Evolutionary conservation across 2,797 vertebrate genomes (phyloP).

Genomic region (Pantherophis alleghaniensis): DNA sequence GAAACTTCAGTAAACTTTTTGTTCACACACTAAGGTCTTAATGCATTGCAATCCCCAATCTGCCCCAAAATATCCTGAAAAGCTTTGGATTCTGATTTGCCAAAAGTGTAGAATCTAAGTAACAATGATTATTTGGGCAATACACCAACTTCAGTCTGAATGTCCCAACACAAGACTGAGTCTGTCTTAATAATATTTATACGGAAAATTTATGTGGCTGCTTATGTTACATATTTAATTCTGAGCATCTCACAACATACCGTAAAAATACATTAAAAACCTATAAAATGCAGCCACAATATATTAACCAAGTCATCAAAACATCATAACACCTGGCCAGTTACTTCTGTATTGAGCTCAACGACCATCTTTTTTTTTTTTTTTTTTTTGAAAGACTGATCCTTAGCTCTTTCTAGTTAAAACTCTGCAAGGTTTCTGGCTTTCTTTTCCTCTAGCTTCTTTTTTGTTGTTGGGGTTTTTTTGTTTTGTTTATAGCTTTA

Average conservation of each 20-base stretch:
- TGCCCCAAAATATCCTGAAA: neutral
- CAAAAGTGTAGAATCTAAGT: neutral
- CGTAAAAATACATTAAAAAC: neutral
- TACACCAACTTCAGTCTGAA: neutral
- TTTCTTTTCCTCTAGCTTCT: neutral
- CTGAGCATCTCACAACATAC: neutral
- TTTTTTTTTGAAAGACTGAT: neutral
- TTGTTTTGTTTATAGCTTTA: neutral
- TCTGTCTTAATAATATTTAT: neutral
- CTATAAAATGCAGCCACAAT: neutral
- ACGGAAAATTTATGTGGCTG: neutral
- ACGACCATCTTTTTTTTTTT: neutral
- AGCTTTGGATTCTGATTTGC: neutral
- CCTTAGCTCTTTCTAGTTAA: neutral
- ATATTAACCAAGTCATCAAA: neutral
- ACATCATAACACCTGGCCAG: neutral
- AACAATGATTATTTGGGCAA: neutral
- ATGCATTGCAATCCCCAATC: neutral
- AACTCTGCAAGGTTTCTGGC: neutral
- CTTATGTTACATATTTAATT: neutral
- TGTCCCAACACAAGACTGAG: neutral
- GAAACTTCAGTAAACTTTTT: neutral
- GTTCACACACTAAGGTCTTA: neutral
- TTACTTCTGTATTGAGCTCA: neutral
- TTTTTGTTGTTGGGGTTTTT: neutral